Evolutionary conservation across 1,140 invertebrate species (phyloP), one percentile per base, ranked within the genome.

Genomic region (Megalopta genalis): DNA sequence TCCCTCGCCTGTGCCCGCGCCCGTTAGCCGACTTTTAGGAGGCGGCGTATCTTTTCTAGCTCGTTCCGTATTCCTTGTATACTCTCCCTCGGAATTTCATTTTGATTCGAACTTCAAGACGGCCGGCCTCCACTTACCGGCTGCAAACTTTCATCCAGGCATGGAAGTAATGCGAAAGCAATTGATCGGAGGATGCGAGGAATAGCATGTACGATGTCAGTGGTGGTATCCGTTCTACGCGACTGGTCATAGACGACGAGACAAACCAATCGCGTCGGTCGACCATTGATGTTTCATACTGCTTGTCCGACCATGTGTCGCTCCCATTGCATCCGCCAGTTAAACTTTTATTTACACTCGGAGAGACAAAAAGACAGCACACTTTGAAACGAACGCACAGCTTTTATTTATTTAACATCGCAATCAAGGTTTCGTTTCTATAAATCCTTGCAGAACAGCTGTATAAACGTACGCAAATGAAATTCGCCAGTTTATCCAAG

Each of bases 101-200:
- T 60, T 73, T 77, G 65, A 69, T 69, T 60, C 54, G 49, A 77
- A 77, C 25, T 77, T 49, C 21, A 46, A 76, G 52, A 76, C 73
- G 32, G 21, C n/a, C 54, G 18, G 21, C 27, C 39, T 54, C 52
- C 62, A 72, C 71, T 77, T 62, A 66, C 46, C 18, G n/a, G 7
- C 54, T 49, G 66, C 27, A 39, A 64, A 82, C 21, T 57, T 57
- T 57, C 54, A 57, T 57, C 54, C 18, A 57, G 54, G 21, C 54
- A 57, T 57, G 54, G n/a, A 57, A 23, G n/a, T 57, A 57, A 57
- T n/a, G n/a, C n/a, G 18, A n/a, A n/a, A 57, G n/a, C 54, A n/a
- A 57, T 57, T n/a, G 54, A 57, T 57, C 54, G 21, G 21, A 7
- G 54, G n/a, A 57, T n/a, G n/a, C 21, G 54, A 57, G 54, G 54